phyloP scores from a whole-genome alignment of 2,113 vertebrate genomes.

The Seriola quinqueradiata region DNA sequence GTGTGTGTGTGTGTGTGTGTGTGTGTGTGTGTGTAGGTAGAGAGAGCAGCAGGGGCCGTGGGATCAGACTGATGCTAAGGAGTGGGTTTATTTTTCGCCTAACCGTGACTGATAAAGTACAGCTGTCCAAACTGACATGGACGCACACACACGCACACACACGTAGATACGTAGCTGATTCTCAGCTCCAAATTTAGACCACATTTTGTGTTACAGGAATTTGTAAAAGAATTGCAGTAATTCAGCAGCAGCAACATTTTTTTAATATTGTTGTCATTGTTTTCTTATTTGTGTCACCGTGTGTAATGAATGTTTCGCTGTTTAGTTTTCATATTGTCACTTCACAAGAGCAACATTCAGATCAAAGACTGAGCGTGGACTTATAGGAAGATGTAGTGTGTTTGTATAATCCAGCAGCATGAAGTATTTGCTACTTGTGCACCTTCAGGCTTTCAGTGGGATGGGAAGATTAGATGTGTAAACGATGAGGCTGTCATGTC shows the following conservation, averaged over 20 bases:
- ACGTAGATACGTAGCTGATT: conserved; percentile 12
- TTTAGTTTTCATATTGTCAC: not conserved
- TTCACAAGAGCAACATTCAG: too few species aligned
- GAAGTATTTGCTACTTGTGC: too few species aligned
- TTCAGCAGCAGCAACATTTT: not conserved
- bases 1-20: conserved; percentile 23
- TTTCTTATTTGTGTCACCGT: not conserved
- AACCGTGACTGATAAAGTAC: conserved; percentile 79
- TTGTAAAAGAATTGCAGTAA: conserved; percentile 7
- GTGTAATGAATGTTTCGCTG: not conserved
- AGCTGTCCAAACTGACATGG: conserved; percentile 78
- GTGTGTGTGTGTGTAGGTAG: conserved; percentile 17
- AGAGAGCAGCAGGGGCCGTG: conserved; percentile 62
- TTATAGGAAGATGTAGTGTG: too few species aligned
- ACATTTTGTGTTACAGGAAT: conserved; percentile 38
- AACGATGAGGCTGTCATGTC: too few species aligned
- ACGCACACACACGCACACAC: conserved; percentile 27
- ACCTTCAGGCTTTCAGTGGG: too few species aligned
- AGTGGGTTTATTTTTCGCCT: conserved; percentile 76
- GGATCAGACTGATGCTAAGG: conserved; percentile 69
- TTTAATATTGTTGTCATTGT: not conserved
- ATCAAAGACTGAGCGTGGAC: too few species aligned
- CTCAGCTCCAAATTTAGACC: conserved; percentile 28
- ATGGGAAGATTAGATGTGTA: too few species aligned
- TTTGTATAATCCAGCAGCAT: too few species aligned